A percentile compares a stretch with the other conserved stretches of the same genome.
phyloP scores from a whole-genome alignment of 2,888 invertebrate species.

The Xylota segnis region DNA sequence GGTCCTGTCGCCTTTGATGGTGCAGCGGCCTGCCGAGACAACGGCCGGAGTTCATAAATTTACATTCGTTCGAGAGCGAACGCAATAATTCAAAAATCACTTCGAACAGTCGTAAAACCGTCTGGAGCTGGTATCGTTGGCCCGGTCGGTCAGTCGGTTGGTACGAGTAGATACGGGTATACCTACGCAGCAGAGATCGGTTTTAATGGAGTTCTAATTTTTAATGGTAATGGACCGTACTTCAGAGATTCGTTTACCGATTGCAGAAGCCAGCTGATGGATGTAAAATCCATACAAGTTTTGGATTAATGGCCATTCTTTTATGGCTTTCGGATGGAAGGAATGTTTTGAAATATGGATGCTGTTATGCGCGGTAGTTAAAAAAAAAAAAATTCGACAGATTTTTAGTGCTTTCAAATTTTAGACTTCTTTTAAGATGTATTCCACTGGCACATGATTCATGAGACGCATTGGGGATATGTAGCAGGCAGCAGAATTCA shows the following conservation, averaged over 20 bases:
- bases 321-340: slow-evolving; percentile 22
- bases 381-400: background rate
- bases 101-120: slow-evolving; percentile 50
- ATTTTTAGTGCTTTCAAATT: background rate
- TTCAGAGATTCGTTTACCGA: slow-evolving; percentile 39
- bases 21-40: background rate
- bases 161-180: background rate
- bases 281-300: slow-evolving; percentile 21
- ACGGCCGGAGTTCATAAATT: slow-evolving; percentile 65
- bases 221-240: slow-evolving; percentile 44
- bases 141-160: background rate
- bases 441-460: background rate
- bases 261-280: slow-evolving; percentile 40
- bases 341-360: background rate
- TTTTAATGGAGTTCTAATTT: slow-evolving; percentile 65
- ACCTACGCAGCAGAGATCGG: background rate
- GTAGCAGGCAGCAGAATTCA: background rate
- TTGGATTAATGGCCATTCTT: slow-evolving; percentile 10
- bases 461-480: background rate
- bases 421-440: background rate
- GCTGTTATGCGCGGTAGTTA: background rate
- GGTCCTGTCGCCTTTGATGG: background rate
- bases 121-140: slow-evolving; percentile 10
- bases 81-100: slow-evolving; percentile 65
- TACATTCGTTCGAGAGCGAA: slow-evolving; percentile 48